These are phyloP conservation scores for Alligator mississippiensis DNA, from an alignment of 2,113 vertebrate species.

Conservation along the genomic window DNA sequence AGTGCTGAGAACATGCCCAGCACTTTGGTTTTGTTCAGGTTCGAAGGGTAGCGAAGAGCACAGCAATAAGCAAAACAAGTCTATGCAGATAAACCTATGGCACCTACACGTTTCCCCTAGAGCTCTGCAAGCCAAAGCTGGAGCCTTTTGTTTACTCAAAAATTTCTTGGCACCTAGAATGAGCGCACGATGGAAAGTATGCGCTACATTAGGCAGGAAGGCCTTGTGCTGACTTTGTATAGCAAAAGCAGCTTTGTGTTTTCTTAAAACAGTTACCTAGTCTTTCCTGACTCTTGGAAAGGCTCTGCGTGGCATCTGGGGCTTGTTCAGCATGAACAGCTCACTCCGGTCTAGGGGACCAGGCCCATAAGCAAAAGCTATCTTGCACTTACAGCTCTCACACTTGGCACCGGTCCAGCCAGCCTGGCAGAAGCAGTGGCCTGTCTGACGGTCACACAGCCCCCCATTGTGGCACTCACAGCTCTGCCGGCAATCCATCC, in stretches of 20 bases:
- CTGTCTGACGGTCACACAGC: slow-evolving; percentile 80
- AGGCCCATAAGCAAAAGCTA: fast-evolving
- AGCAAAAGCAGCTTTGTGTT: neutral
- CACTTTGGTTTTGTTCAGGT: neutral
- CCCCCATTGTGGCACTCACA: slow-evolving; percentile 86
- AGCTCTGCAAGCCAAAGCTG: fast-evolving
- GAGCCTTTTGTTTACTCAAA: fast-evolving
- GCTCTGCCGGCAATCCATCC: slow-evolving; percentile 78
- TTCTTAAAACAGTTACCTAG: neutral
- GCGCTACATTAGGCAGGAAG: neutral
- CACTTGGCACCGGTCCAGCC: slow-evolving; percentile 87
- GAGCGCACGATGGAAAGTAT: neutral
- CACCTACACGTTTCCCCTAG: neutral
- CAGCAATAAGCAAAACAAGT: fast-evolving
- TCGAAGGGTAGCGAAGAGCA: neutral
- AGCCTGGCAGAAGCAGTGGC: slow-evolving; percentile 82
- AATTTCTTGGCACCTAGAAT: neutral
- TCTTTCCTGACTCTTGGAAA: neutral
- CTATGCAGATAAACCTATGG: fast-evolving
- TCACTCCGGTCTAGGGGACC: fast-evolving
- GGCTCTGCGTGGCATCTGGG: no score
- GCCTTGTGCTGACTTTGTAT: neutral
- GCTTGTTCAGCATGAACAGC: neutral
- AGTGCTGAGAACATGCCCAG: neutral
- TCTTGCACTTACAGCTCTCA: slow-evolving; percentile 78